Base-by-base conservation (phyloP, 2,797 vertebrate species). In the Chromobotia macracanthus region DNA sequence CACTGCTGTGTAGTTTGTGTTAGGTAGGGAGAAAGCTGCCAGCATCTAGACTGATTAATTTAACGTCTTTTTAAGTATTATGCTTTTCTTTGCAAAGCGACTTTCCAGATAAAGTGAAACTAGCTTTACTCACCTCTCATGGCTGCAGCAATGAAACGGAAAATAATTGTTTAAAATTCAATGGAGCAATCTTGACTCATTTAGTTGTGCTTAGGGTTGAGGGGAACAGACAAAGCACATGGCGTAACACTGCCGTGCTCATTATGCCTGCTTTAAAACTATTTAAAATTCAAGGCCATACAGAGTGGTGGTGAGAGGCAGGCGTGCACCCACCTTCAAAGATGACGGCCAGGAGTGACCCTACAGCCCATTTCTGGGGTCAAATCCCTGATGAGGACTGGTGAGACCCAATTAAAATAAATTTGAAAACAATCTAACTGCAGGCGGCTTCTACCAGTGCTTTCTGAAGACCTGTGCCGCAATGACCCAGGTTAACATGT, bases 171-270 rank as follows among this genome's bases (percentile, higher is more conserved):
- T 96, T 93, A 94, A 96, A 94, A 97, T 95, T 95, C 95, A 95
- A 93, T 94, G 93, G 94, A 95, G 93, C 91, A 92, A 96, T 96
- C 94, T 94, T 93, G 94, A 95, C 95, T 96, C 94, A 95, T 95
- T 97, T 95, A 94, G 93, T 91, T 93, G 92, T 93, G 94, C 94
- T 95, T 95, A 97, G 93, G 94, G 94, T 95, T 92, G 93, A 95
- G 93, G 93, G 93, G 95, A 91, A 91, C 92, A 96, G 94, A 97
- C 95, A 96, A 96, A 97, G 95, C 93, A 88, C 90, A 90, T 92
- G 90, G 90, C 88, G 86, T 89, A 91, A 89, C 91, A 93, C 94
- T 93, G 93, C 88, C 88, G 88, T 93, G 94, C 95, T 97, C 94
- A 96, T 96, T 96, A 95, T 93, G 92, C 92, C 88, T 92, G 91